These are phyloP conservation scores for Rhynchomys soricoides DNA, from an alignment of 2,113 vertebrate species.

Conservation along the genomic window DNA sequence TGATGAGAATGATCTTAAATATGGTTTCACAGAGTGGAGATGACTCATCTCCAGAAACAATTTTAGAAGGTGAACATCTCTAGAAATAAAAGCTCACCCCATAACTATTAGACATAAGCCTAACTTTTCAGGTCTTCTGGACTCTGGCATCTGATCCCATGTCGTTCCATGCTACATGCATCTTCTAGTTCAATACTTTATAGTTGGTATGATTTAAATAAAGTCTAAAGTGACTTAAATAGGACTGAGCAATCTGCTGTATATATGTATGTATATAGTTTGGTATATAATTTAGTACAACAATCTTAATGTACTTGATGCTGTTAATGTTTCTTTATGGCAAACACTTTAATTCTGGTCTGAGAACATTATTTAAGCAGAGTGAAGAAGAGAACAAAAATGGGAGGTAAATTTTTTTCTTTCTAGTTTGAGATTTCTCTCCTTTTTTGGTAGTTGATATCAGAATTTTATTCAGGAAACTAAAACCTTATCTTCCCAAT, in stretches of 20 bases:
- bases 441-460: neutral
- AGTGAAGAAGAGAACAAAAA: neutral
- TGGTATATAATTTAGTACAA: neutral
- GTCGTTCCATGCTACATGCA: neutral
- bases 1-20: neutral
- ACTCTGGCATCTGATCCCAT: neutral
- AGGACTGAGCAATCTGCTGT: neutral
- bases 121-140: too few relatives aligned
- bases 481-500: neutral
- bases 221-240: neutral
- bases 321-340: neutral
- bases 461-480: neutral
- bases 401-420: neutral
- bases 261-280: neutral
- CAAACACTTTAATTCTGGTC: neutral
- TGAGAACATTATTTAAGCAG: neutral
- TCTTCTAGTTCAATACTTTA: neutral
- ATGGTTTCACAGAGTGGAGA: neutral
- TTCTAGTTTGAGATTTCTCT: conserved; percentile 5
- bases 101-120: neutral
- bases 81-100: neutral
- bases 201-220: neutral
- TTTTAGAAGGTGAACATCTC: neutral
- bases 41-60: neutral
- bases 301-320: neutral